These are phyloP conservation scores for Petrocephalus microphthalmus DNA, from an alignment of 2,113 vertebrate genomes.

Conservation along the genomic window DNA sequence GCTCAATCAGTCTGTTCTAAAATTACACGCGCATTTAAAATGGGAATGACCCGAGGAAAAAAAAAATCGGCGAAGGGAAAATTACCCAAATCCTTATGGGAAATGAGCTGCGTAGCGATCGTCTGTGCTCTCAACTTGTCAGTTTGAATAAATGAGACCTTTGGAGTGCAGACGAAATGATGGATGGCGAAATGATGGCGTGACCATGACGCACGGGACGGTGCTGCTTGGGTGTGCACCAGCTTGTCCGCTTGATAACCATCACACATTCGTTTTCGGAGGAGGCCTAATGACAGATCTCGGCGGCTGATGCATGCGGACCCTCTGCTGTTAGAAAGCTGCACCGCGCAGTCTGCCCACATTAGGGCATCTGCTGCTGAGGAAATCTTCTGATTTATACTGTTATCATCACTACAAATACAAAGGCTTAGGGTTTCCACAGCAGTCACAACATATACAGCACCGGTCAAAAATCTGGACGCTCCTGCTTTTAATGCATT, in stretches of 20 bases:
- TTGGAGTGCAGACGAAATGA: not conserved
- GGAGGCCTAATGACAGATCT: not conserved
- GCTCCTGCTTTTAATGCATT: not conserved
- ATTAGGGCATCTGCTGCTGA: not conserved
- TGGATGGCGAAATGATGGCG: not conserved
- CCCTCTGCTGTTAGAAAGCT: not conserved
- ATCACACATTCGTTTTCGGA: not conserved
- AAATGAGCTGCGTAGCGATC: not conserved
- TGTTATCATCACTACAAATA: not conserved
- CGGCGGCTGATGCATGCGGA: not conserved
- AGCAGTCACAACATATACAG: not conserved
- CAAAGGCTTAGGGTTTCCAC: not conserved
- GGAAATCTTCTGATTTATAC: not conserved
- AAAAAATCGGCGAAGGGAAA: not conserved
- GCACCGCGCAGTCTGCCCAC: not conserved
- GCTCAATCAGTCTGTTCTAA: constrained; percentile 3
- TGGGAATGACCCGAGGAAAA: not conserved
- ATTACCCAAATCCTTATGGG: not conserved
- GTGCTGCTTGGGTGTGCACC: not conserved
- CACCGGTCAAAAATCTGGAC: not conserved
- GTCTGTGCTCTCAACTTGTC: not conserved
- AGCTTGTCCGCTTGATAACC: not conserved
- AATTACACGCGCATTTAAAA: not conserved
- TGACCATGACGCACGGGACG: not conserved
- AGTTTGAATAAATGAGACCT: not conserved